Conservation (phyloP, 2,888 invertebrate species). For the Drosophila suboccidentalis region DNA sequence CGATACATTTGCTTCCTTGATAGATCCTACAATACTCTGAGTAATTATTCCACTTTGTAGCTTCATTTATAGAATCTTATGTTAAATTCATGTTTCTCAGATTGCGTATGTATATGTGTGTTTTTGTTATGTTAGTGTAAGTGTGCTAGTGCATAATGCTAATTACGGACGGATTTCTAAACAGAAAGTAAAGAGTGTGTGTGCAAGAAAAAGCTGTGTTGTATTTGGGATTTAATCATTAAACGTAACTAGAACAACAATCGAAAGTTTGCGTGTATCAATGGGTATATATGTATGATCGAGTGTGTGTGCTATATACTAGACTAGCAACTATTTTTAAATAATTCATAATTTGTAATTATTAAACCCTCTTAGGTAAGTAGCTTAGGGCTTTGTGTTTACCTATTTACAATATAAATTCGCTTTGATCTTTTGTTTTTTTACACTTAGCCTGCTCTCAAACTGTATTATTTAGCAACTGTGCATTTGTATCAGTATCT, state of each 20-base stretch:
- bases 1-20: background rate
- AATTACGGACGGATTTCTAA: slow-evolving; percentile 80
- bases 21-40: slow-evolving; percentile 2
- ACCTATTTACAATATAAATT: slow-evolving; percentile 79
- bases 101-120: slow-evolving; percentile 22
- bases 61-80: slow-evolving; percentile 12
- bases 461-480: slow-evolving; percentile 34
- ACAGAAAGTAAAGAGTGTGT: slow-evolving; percentile 64
- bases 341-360: slow-evolving; percentile 64
- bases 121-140: slow-evolving; percentile 17
- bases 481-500: slow-evolving; percentile 57
- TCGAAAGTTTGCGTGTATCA: slow-evolving; percentile 27
- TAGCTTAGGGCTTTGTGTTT: slow-evolving; percentile 59
- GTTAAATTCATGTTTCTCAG: slow-evolving; percentile 21
- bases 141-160: slow-evolving; percentile 64
- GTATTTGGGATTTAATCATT: slow-evolving; percentile 28
- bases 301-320: slow-evolving; percentile 50
- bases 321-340: slow-evolving; percentile 69
- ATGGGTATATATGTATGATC: slow-evolving; percentile 6
- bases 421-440: slow-evolving; percentile 72
- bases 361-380: slow-evolving; percentile 49
- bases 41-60: slow-evolving; percentile 14
- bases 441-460: slow-evolving; percentile 52
- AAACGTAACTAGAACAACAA: slow-evolving; percentile 46
- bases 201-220: slow-evolving; percentile 45